Percentiles rank a stretch among this genome's conserved stretches.
Conservation (phyloP, 92 coral and sea anemone genomes). For the Bergia sp. region DNA sequence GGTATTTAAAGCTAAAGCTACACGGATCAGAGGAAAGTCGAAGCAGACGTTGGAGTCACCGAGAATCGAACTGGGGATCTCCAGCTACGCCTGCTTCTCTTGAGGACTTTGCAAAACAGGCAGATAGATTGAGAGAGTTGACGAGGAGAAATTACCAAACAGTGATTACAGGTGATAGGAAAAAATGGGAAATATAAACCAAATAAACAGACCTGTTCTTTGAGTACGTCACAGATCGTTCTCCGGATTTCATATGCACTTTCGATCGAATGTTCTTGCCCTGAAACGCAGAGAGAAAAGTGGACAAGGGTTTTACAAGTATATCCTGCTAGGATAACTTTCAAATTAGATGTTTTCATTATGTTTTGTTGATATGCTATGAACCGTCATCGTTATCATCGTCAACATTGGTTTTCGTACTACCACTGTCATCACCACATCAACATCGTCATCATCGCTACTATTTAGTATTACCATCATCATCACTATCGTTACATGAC, state of each 20-base stretch:
- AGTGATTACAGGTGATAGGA: background rate
- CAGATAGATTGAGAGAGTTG: too few relatives aligned
- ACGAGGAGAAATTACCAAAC: too few relatives aligned
- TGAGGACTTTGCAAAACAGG: too few relatives aligned
- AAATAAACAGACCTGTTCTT: conserved; percentile 66
- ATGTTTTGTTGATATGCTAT: too few relatives aligned
- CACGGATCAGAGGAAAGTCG: too few relatives aligned
- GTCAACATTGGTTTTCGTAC: background rate
- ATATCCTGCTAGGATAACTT: background rate
- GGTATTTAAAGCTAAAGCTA: too few relatives aligned
- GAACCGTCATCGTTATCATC: background rate
- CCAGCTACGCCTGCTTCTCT: too few relatives aligned
- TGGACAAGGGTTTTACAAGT: too few relatives aligned
- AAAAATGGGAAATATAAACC: background rate
- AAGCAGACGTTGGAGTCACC: too few relatives aligned
- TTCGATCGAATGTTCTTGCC: conserved; percentile 77
- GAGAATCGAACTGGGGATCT: too few relatives aligned
- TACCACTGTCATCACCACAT: conserved; percentile 4
- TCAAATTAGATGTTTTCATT: background rate
- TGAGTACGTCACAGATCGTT: conserved; percentile 79
- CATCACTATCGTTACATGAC: too few relatives aligned
- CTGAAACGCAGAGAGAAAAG: conserved; percentile 20
- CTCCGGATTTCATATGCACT: conserved; percentile 95
- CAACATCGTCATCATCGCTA: conserved; percentile 9
- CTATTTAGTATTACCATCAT: background rate